Evolutionary conservation across 2,797 vertebrate genomes (phyloP), one percentile per base, ranked within the genome.

Genomic region (Falco concolor): DNA sequence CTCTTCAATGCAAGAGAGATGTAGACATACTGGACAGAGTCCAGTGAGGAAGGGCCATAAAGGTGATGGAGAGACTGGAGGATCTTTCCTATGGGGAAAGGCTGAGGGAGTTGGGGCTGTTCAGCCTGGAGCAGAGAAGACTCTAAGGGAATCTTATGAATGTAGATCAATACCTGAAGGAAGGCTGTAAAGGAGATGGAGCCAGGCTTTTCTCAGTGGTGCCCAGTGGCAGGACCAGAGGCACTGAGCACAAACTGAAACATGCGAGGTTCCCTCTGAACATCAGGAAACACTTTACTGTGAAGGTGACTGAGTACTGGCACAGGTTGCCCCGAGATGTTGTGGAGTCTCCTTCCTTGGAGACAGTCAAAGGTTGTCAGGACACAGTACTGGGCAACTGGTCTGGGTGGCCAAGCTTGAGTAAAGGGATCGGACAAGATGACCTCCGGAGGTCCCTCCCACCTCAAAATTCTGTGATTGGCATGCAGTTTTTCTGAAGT

Each of bases 301-400:
- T 57, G 59, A 38, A 23, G 16, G 10, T 53, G 50, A 13, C 22
- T 3, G 10, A 38, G 64, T 18, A 8, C 13, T 64, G 75, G n/a
- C 8, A 21, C 9, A 47, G 36, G 6, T 23, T 75, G 14, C n/a
- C 19, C 53, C 36, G 15, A 25, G 23, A 11, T 21, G 5, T 72
- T 44, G 1, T 25, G 34, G 22, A 50, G 10, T 45, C 34, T 77
- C 25, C 27, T 22, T 84, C 47, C 11, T 6, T 45, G 49, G 12
- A 54, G 56, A 4, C 57, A 32, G 2, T 79, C 24, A 19, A 8
- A 36, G 73, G 23, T 13, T 79, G 12, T 32, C 34, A 61, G 52
- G 40, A 23, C 3, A 1, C 4, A 3, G 23, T 8, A 3, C 21
- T 30, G 40, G 42, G n/a, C 47, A 61, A 2, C 64, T 19, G n/a